These are phyloP conservation scores for Myrmecobius fasciatus DNA, from an alignment of 2,113 vertebrate genomes.

Conservation along the genomic window DNA sequence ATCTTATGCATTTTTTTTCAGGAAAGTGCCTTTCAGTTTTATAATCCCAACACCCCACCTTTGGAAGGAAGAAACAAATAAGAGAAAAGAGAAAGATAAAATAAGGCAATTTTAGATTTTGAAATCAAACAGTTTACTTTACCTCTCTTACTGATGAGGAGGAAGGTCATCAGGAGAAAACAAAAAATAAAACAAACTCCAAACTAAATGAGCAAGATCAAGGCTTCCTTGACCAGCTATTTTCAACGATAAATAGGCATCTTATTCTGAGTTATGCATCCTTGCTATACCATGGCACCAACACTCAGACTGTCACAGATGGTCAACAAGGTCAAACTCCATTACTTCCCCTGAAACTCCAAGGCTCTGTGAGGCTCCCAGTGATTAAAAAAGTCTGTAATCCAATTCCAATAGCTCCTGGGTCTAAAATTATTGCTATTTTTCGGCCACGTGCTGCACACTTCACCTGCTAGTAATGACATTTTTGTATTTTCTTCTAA, in stretches of 20 bases:
- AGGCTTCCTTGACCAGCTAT: constrained; percentile 10
- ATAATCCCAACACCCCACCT: constrained; percentile 38
- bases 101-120: constrained; percentile 39
- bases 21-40: constrained; percentile 41
- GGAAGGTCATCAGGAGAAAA: constrained; percentile 36
- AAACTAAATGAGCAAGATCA: constrained; percentile 30
- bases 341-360: constrained; percentile 65
- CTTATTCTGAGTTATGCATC: neutral
- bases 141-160: constrained; percentile 33
- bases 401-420: constrained; percentile 84
- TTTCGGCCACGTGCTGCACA: constrained; percentile 87
- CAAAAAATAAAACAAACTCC: neutral
- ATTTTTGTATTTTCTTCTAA: constrained; percentile 90
- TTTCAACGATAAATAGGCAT: neutral
- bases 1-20: constrained; percentile 37
- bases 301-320: constrained; percentile 37
- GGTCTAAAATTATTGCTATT: constrained; percentile 84
- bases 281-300: neutral
- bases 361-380: constrained; percentile 70
- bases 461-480: constrained; percentile 90
- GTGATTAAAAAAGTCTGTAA: constrained; percentile 80
- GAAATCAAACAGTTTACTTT: constrained; percentile 52
- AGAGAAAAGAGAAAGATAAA: constrained; percentile 39
- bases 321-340: constrained; percentile 72
- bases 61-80: constrained; percentile 1